Base-by-base conservation (phyloP, 2,113 vertebrate species). In the Microcebus griseorufus region DNA sequence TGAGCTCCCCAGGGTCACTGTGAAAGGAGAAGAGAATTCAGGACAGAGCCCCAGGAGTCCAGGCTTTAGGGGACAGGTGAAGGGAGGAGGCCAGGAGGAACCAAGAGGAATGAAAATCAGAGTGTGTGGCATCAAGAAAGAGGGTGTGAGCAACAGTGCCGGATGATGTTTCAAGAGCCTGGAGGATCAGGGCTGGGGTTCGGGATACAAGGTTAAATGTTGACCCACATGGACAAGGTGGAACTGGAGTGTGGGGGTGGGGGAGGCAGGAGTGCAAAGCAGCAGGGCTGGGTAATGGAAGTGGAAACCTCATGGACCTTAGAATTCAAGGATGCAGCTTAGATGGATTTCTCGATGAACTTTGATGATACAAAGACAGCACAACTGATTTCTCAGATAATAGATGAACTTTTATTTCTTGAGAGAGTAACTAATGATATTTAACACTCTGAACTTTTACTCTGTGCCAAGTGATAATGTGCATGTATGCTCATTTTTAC, bases 381-480 rank as follows among this genome's bases (percentile, higher is more conserved):
- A 16, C 18, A 23, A 88, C 8, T 16, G 70, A 83, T 92, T 96
- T 94, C 70, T 96, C 69, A 92, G 69, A 62, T 78, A 88, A 62
- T 45, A 94, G 34, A 83, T 53, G 82, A 69, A 81, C 75, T 75
- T 58, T 81, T 48, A 39, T 55, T 67, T 95, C 58, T 81, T 81
- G 18, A 23, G 42, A 83, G n/a, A 76, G 62, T 34, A 39, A 37
- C 51, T 88, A 64, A 80, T 73, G 42, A 83, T 45, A 88, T 88
- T 60, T 87, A 88, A 39, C 16, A 76, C 51, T 34, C 48, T 53
- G 48, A 32, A 18, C 88, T 45, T 67, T 90, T 60, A 62, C 29
- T 82, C 60, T 70, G 69, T 78, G 95, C 69, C 83, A 69, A 70
- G 29, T 32, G 62, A 42, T 70, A 62, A 62, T 34, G 69, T 39